A percentile compares a stretch with the other conserved stretches of the same genome.
Evolutionary conservation across 2,888 invertebrate genomes (phyloP).

Genomic region (Alloplasta piceator): DNA sequence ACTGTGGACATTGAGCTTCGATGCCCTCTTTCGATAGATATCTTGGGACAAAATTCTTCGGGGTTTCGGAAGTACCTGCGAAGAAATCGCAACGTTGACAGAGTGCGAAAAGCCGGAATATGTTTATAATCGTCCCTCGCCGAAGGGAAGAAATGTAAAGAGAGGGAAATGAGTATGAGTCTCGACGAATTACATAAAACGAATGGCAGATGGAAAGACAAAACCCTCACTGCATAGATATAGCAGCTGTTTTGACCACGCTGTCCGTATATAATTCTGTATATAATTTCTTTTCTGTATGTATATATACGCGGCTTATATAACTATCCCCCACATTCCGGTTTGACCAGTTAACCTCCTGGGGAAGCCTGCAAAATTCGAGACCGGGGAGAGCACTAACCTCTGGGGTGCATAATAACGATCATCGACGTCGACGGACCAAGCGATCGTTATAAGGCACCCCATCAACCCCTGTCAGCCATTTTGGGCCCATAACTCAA

Average conservation of each 20-base stretch:
- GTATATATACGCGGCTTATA: slow-evolving; percentile 44
- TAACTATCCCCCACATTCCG: slow-evolving; percentile 58
- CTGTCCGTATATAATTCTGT: slow-evolving; percentile 22
- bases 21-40: no score
- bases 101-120: not conserved
- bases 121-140: not conserved
- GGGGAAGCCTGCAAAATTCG: slow-evolving; percentile 71
- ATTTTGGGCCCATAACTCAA: no score
- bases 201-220: slow-evolving; percentile 41
- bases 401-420: slow-evolving; percentile 29
- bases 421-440: slow-evolving; percentile 13
- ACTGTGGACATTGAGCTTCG: no score
- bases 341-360: slow-evolving; percentile 65
- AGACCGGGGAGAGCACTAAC: slow-evolving; percentile 66
- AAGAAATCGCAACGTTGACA: slow-evolving; percentile 10
- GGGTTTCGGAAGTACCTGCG: not conserved
- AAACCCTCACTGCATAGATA: slow-evolving; percentile 47
- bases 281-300: not conserved
- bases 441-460: not conserved
- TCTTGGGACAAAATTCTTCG: no score
- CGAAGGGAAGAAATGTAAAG: slow-evolving; percentile 1
- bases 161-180: not conserved
- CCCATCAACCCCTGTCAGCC: no score
- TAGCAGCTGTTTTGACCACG: slow-evolving; percentile 56
- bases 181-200: slow-evolving; percentile 30